Evolutionary conservation across 2,888 invertebrate genomes (phyloP), one percentile per base, ranked within the genome.

Genomic region (Cerceris rybyensis): DNA sequence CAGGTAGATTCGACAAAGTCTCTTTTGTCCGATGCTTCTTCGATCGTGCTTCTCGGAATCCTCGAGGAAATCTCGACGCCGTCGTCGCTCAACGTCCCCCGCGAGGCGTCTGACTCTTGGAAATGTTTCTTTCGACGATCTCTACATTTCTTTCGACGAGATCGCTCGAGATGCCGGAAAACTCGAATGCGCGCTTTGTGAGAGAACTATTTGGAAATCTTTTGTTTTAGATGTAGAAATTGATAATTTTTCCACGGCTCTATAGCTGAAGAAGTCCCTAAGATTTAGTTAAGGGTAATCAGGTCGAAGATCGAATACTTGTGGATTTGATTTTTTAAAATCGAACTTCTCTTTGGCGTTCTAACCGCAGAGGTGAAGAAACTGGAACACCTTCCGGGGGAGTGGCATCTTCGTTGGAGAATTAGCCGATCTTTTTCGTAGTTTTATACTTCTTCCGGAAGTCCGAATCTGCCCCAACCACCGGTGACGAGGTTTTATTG

Each of bases 401-500:
- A 59, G 63, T 16, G 49, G 60, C 68, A 79, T 76, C 82, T 75
- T 80, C 75, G 81, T 81, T 68, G 76, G 64, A 65, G 78, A 82
- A 88, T 88, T 87, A 85, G 78, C 81, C 77, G 75, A 60, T 66
- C 81, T 86, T 85, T 82, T 78, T 84, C 74, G 74, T 75, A 78
- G 82, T 85, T 88, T 84, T 86, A 84, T 83, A 81, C 84, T 83
- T 78, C 76, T 57, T 68, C 60, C 61, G 41, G 59, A 9, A 17
- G 39, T 50, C 1, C 59, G 14, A 43, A 39, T 46, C 43, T 8
- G 11, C 46, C 54, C 67, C 57, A 28, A 17, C 58, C 39, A 39
- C 28, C 50, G 9, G 52, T 17, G 79, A 28, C 54, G 72, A 69
- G 78, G 83, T 88, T 88, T 88, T 88, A 88, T 88, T 88, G 87